A percentile compares a stretch with the other conserved stretches of the same genome.
These are phyloP conservation scores for Plutomurus gul DNA, from an alignment of 1,140 invertebrate genomes.

Conservation along the genomic window DNA sequence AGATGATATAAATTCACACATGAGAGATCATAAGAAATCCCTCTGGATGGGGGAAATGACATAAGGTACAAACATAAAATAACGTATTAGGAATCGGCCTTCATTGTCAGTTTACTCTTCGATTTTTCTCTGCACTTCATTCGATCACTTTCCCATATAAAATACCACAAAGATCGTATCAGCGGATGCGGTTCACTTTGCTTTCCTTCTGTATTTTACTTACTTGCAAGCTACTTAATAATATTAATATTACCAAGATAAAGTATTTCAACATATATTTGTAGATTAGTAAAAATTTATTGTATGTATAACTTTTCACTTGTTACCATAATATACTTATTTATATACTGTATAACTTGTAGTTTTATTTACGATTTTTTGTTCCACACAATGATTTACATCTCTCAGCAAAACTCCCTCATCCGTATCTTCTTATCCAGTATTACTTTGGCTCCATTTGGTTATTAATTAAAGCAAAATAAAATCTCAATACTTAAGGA, in stretches of 20 bases:
- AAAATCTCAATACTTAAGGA: too few species aligned
- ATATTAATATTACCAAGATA: too few species aligned
- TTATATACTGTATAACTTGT: background rate
- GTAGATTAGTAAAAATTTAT: background rate
- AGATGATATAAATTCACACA: slow-evolving; percentile 42
- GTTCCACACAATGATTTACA: background rate
- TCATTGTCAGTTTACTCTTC: background rate
- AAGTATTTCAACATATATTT: background rate
- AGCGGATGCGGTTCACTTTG: background rate
- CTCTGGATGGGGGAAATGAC: slow-evolving; percentile 3
- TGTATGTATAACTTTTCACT: too few species aligned
- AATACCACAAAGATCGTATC: too few species aligned
- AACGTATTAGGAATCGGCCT: background rate
- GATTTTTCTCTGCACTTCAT: background rate
- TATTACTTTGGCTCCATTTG: too few species aligned
- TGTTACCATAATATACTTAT: too few species aligned
- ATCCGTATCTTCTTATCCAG: too few species aligned
- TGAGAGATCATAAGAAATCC: slow-evolving; percentile 34
- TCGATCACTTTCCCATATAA: background rate
- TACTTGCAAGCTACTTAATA: too few species aligned
- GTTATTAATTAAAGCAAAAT: too few species aligned
- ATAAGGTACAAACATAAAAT: slow-evolving; percentile 21
- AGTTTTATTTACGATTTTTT: too few species aligned
- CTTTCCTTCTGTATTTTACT: too few species aligned
- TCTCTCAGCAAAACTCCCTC: background rate